phyloP scores from a whole-genome alignment of 2,797 vertebrate genomes.

The Octomys mimax region DNA sequence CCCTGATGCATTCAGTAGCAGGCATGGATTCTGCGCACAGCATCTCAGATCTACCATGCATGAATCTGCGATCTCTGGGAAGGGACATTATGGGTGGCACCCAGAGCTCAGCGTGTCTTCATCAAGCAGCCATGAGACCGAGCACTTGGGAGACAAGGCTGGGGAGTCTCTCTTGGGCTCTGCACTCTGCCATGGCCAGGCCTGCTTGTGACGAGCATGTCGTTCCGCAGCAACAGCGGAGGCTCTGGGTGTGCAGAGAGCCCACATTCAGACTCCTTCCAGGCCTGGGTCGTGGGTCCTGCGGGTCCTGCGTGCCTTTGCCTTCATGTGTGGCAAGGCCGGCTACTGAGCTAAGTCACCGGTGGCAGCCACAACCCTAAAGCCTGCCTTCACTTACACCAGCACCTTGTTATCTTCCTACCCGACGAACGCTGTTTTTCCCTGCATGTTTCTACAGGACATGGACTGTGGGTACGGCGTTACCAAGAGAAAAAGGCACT shows the following conservation, averaged over 20 bases:
- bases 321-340: background rate
- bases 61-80: background rate
- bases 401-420: background rate
- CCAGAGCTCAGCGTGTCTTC: background rate
- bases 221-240: background rate
- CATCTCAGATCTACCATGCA: background rate
- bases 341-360: too few relatives aligned
- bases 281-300: accelerated
- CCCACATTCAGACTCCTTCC: background rate
- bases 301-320: background rate
- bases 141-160: background rate
- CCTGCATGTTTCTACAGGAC: constrained; percentile 89
- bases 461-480: constrained; percentile 96
- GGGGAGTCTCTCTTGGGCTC: background rate
- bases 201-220: background rate
- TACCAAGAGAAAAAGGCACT: constrained; percentile 94
- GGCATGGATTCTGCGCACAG: background rate
- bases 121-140: background rate
- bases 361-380: background rate
- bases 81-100: too few relatives aligned
- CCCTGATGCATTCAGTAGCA: accelerated
- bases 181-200: background rate
- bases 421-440: constrained; percentile 19
- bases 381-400: background rate
- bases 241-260: background rate